Base-by-base conservation (phyloP, 2,888 invertebrate genomes). In the Limnephilus rhombicus region DNA sequence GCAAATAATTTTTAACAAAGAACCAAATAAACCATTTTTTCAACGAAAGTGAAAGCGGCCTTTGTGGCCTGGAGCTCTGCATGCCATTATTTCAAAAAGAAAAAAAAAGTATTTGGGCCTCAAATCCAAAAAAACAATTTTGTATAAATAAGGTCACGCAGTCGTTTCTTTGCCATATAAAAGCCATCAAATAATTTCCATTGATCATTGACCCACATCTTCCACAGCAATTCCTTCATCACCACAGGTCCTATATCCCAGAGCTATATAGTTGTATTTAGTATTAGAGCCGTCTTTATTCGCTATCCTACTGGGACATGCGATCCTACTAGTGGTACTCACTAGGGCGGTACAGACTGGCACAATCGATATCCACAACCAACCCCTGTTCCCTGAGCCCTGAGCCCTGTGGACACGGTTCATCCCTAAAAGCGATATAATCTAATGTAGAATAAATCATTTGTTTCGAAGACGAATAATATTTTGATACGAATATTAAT, bases 341-440 rank as follows among this genome's bases (percentile, higher is more conserved):
- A 68, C 90, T 49, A 85, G 89, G 85, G 85, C 85, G 90, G 90
- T 4, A 90, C 90, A 45, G 85, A 15, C 80, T 90, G 90, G 90
- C 68, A 90, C 90, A 90, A 90, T 90, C 90, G 85, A 90, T 90
- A 90, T 31, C 7, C n/a, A 68, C 68, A 1, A n/a, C 68, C 68
- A 7, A 68, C 68, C 68, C 24, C 68, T 68, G 53, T 41, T 41
- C 81, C 90, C 90, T 45, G 45, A 68, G 68, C 81, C 90, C 90
- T 45, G 31, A n/a, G 68, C 18, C 53, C 53, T 68, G n/a, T 68
- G 68, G 24, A 24, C 68, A 7, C 15, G 90, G 31, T 82, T 90
- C 82, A 49, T 90, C 90, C 90, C 82, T 82, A 49, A 82, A 45
- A 49, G 41, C 90, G 82, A 90, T 82, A 49, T 90, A 90, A 81